A percentile compares a stretch with the other conserved stretches of the same genome.
Evolutionary conservation across 2,797 vertebrate genomes (phyloP).

Genomic region (Antennarius maculatus): DNA sequence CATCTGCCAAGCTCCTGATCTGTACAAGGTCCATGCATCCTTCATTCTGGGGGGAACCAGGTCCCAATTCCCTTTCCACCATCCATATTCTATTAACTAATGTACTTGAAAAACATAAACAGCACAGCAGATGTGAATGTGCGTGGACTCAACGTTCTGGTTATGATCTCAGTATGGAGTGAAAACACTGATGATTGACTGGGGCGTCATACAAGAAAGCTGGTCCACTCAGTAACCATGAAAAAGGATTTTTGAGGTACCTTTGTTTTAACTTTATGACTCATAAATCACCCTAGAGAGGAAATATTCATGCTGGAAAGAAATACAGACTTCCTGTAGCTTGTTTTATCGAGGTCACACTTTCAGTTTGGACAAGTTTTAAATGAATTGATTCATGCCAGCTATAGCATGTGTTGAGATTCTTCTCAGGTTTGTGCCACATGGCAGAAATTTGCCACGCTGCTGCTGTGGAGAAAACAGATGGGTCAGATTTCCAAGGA

Average conservation of each 20-base stretch:
- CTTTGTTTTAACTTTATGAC: too few relatives aligned
- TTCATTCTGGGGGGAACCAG: slow-evolving; percentile 28
- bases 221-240: slow-evolving; percentile 9
- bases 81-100: not conserved
- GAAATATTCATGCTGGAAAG: slow-evolving; percentile 5
- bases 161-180: not conserved
- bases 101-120: slow-evolving; percentile 5
- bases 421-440: slow-evolving; percentile 17
- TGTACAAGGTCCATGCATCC: slow-evolving; percentile 36
- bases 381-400: slow-evolving; percentile 5
- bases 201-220: not conserved
- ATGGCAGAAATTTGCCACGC: not conserved
- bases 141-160: slow-evolving; percentile 4
- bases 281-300: slow-evolving; percentile 31
- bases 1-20: slow-evolving; percentile 44
- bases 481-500: slow-evolving; percentile 62
- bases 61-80: slow-evolving; percentile 17
- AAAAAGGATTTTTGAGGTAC: not conserved
- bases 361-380: not conserved
- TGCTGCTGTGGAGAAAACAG: slow-evolving; percentile 28
- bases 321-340: slow-evolving; percentile 16
- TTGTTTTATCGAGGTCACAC: not conserved
- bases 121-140: slow-evolving; percentile 3
- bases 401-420: slow-evolving; percentile 12
- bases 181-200: not conserved